Conservation (phyloP, 2,888 invertebrate species). For the Formica aserva region DNA sequence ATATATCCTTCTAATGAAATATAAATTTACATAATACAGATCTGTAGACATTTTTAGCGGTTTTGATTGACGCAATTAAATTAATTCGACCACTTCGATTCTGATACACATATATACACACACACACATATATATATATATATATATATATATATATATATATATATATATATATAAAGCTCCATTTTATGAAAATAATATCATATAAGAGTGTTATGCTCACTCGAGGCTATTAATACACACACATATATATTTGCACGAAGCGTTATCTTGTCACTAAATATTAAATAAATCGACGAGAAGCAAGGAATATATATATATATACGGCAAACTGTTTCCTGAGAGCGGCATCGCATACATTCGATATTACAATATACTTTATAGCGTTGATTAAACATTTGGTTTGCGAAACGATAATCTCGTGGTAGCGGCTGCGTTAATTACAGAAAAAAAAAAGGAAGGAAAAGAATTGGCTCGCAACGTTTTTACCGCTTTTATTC, state of each 20-base stretch:
- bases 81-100: conserved; percentile 14
- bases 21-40: conserved; percentile 51
- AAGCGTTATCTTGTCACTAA: background rate
- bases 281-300: conserved; percentile 1
- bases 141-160: too few relatives aligned
- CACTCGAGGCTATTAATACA: background rate
- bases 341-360: background rate
- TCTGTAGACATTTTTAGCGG: conserved; percentile 36
- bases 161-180: too few relatives aligned
- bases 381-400: conserved; percentile 53
- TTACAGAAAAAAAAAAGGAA: conserved; percentile 34
- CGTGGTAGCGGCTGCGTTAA: conserved; percentile 52
- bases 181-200: conserved; percentile 8
- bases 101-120: too few relatives aligned
- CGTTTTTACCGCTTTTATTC: conserved; percentile 53
- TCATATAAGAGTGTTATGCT: background rate
- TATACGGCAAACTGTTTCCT: background rate
- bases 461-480: conserved; percentile 55
- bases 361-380: conserved; percentile 52
- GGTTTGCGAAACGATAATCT: conserved; percentile 51
- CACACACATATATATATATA: too few relatives aligned
- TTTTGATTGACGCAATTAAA: conserved; percentile 39
- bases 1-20: conserved; percentile 45
- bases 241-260: background rate
- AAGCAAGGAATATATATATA: background rate